A percentile compares a stretch with the other conserved stretches of the same genome.
These are phyloP conservation scores for Xyliphius kryptos DNA, from an alignment of 2,113 vertebrate species.

Conservation along the genomic window DNA sequence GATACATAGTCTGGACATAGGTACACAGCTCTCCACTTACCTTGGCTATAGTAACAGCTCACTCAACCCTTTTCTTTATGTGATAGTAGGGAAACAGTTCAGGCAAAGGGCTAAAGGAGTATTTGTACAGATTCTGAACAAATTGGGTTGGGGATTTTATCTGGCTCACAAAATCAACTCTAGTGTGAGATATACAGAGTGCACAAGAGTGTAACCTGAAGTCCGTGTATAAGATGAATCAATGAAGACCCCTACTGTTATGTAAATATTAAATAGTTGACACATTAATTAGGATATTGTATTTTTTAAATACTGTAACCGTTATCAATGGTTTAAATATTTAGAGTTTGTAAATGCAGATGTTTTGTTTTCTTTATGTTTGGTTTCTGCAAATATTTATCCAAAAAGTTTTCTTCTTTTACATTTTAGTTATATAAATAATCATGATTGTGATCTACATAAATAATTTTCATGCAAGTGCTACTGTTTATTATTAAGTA, in stretches of 20 bases:
- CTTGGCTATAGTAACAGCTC: constrained; percentile 79
- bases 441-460: too few relatives aligned
- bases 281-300: too few relatives aligned
- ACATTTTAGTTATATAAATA: too few relatives aligned
- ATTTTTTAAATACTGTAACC: too few relatives aligned
- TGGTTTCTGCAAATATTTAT: too few relatives aligned
- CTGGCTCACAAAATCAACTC: constrained; percentile 37
- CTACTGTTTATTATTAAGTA: too few relatives aligned
- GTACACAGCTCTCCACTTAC: constrained; percentile 63
- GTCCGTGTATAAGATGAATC: neutral
- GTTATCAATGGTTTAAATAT: too few relatives aligned
- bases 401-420: too few relatives aligned
- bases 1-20: constrained; percentile 49
- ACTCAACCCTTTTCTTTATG: constrained; percentile 80
- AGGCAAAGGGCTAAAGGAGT: constrained; percentile 70
- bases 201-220: constrained; percentile 28
- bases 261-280: too few relatives aligned
- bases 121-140: constrained; percentile 44
- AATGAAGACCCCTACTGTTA: constrained; percentile 34
- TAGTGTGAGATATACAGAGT: constrained; percentile 41
- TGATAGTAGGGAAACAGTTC: constrained; percentile 82
- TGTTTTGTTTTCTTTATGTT: too few relatives aligned
- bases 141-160: constrained; percentile 27
- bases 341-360: too few relatives aligned
- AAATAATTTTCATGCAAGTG: too few relatives aligned